Evolutionary conservation across 2,797 vertebrate species (phyloP).

Genomic region (Pampus argenteus): DNA sequence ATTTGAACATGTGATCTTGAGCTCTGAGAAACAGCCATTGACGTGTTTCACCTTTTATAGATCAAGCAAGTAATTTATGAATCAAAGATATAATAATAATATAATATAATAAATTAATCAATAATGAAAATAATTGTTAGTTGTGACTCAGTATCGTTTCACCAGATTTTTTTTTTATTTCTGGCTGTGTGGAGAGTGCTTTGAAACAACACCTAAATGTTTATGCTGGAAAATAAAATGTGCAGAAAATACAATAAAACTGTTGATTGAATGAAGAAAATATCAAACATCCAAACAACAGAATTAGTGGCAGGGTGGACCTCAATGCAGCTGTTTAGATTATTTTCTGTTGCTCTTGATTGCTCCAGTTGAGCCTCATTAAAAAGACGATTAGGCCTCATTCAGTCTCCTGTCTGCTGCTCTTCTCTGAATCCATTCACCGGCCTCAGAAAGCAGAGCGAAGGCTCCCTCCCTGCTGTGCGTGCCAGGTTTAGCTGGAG

Average conservation of each 20-base stretch:
- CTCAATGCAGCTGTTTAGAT: constrained; percentile 16
- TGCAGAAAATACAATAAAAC: background rate
- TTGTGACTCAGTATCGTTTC: too few species aligned
- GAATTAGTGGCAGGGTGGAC: background rate
- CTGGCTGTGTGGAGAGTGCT: background rate
- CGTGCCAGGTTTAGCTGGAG: constrained; percentile 77
- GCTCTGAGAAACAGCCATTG: background rate
- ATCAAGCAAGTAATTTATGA: background rate
- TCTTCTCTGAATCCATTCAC: constrained; percentile 55
- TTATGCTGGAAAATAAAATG: background rate
- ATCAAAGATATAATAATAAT: background rate
- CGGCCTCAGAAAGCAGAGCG: constrained; percentile 45
- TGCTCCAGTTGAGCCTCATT: constrained; percentile 43
- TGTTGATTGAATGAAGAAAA: background rate
- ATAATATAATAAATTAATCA: background rate
- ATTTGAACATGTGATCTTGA: too few species aligned
- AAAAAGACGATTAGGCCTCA: constrained; percentile 49
- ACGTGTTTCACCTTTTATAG: background rate
- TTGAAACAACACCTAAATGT: background rate
- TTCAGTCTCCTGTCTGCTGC: constrained; percentile 55
- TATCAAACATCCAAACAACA: background rate
- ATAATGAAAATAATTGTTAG: too few species aligned
- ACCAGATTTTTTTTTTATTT: background rate
- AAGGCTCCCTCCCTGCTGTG: constrained; percentile 75
- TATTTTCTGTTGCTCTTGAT: constrained; percentile 33